Conservation (phyloP, 1,140 invertebrate genomes). For the Tetranychus urticae region DNA sequence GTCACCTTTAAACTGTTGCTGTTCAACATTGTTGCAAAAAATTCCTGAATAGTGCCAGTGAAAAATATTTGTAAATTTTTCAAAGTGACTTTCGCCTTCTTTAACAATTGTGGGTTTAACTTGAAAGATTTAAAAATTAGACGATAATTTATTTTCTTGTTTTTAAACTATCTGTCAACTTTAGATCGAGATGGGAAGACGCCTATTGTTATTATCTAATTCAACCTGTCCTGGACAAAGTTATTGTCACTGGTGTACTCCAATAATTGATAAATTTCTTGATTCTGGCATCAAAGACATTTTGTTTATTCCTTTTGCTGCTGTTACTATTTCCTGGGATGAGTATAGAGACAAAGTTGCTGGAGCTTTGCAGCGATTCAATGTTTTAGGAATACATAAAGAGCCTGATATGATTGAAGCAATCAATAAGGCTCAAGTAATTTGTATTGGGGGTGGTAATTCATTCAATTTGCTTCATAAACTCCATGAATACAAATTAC, state of each 20-base stretch:
- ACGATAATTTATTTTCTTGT: too few species aligned
- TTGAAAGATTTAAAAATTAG: too few species aligned
- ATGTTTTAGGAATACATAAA: slow-evolving; percentile 36
- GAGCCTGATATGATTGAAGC: slow-evolving; percentile 27
- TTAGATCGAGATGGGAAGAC: background rate
- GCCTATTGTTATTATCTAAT: slow-evolving; percentile 5
- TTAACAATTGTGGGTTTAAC: too few species aligned
- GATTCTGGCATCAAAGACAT: slow-evolving; percentile 30
- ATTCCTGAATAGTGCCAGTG: too few species aligned
- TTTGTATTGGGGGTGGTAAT: slow-evolving; percentile 52
- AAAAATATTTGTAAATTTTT: too few species aligned
- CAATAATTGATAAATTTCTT: slow-evolving; percentile 1
- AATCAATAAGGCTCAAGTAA: slow-evolving; percentile 34
- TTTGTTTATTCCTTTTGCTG: slow-evolving; percentile 51
- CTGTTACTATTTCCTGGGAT: slow-evolving; percentile 30
- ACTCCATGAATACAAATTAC: slow-evolving; percentile 38
- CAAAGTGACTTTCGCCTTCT: too few species aligned
- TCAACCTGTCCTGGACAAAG: background rate
- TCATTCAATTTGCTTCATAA: slow-evolving; percentile 43
- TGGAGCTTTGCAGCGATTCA: slow-evolving; percentile 16
- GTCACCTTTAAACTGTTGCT: too few species aligned
- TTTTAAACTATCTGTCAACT: too few species aligned
- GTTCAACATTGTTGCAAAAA: too few species aligned
- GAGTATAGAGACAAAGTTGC: slow-evolving; percentile 32
- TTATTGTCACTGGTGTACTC: slow-evolving; percentile 1